Evolutionary conservation across 2,888 invertebrate genomes (phyloP).

Genomic region (Drosophila picticornis): DNA sequence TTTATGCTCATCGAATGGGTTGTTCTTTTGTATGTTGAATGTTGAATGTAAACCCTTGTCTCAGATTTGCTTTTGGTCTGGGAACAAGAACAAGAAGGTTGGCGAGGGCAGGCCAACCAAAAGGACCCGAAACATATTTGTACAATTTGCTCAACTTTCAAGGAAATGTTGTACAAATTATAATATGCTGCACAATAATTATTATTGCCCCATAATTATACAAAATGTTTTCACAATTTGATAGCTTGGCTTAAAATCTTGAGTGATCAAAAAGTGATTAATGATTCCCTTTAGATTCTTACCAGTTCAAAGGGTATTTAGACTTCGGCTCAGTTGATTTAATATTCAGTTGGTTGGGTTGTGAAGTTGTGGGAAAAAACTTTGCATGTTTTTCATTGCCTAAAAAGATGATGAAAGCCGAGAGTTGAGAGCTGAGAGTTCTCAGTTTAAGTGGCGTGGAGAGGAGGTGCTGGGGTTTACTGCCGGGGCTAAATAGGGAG

Average conservation of each 20-base stretch:
- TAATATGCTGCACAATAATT: not conserved
- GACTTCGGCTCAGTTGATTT: not conserved
- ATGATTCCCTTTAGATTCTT: not conserved
- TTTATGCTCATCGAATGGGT: slow-evolving; percentile 29
- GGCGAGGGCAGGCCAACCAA: not conserved
- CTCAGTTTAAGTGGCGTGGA: slow-evolving; percentile 8
- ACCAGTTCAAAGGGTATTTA: not conserved
- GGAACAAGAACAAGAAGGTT: not conserved
- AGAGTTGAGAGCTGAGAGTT: slow-evolving; percentile 7
- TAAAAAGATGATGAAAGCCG: slow-evolving; percentile 51
- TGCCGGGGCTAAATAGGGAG: slow-evolving; percentile 40
- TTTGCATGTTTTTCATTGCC: slow-evolving; percentile 52
- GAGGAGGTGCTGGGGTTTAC: slow-evolving; percentile 3
- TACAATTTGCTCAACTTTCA: not conserved
- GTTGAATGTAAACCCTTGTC: slow-evolving; percentile 10
- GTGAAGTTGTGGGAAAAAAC: slow-evolving; percentile 45
- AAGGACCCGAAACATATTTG: not conserved
- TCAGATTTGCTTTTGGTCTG: slow-evolving; percentile 30
- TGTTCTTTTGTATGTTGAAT: not conserved
- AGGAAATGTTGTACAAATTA: not conserved
- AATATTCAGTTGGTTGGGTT: slow-evolving; percentile 17
- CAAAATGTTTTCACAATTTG: not conserved
- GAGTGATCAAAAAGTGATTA: not conserved
- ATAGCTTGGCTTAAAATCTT: not conserved
- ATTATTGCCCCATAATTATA: not conserved